Percentiles rank a stretch among this genome's conserved stretches.
Evolutionary conservation across 2,113 vertebrate genomes (phyloP).

Genomic region (Motacilla tschutschensis): DNA sequence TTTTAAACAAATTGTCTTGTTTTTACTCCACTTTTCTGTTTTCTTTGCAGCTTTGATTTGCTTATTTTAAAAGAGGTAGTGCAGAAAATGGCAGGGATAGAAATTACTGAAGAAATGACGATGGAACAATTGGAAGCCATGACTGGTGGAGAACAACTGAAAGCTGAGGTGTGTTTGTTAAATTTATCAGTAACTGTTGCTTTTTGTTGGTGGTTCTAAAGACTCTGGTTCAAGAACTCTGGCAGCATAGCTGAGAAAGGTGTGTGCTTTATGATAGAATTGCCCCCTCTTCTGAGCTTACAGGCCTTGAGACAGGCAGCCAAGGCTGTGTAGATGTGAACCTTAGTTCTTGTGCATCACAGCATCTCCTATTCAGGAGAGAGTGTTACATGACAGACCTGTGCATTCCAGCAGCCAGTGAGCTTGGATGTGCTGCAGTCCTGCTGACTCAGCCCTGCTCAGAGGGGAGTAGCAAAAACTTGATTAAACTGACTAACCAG

Average conservation of each 20-base stretch:
- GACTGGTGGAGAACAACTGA: constrained; percentile 96
- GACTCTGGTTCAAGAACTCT: neutral
- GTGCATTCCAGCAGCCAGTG: neutral
- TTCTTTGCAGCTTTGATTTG: constrained; percentile 88
- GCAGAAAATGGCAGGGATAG: constrained; percentile 98
- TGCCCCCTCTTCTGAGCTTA: neutral
- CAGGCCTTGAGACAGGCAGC: neutral
- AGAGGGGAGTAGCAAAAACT: neutral
- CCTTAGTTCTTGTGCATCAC: neutral
- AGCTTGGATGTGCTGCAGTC: neutral
- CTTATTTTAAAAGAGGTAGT: constrained; percentile 98
- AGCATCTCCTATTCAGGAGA: neutral
- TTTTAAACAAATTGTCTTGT: neutral
- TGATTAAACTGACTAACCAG: neutral
- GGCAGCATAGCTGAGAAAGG: neutral
- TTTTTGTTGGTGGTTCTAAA: neutral
- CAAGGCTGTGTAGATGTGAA: neutral
- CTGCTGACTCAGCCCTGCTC: neutral
- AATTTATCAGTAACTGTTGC: neutral
- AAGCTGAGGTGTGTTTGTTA: constrained; percentile 85
- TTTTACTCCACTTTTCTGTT: constrained; percentile 14
- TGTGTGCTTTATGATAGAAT: neutral
- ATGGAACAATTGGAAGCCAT: constrained; percentile 96
- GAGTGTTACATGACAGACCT: neutral
- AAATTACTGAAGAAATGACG: constrained; percentile 98